Conservation (phyloP, 2,113 vertebrate genomes). For the Sula dactylatra region DNA sequence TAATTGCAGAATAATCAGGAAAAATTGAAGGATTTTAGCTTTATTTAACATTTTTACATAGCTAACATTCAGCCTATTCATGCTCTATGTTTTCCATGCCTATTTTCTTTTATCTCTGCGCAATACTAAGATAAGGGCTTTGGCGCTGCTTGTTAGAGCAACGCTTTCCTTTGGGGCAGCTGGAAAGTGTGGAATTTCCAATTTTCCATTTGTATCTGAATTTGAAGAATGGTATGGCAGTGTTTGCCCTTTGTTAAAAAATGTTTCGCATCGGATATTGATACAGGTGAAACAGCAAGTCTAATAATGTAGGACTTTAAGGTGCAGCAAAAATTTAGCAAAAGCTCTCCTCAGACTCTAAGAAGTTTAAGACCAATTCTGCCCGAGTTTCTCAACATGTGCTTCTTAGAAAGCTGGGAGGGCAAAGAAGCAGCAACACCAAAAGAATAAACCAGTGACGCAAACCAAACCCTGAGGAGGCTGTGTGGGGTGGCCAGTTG, state of each 20-base stretch:
- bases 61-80: not conserved
- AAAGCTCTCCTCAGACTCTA: not conserved
- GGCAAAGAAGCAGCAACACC: not conserved
- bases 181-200: not conserved
- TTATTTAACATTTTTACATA: not conserved
- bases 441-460: not conserved
- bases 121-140: not conserved
- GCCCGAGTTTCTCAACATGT: not conserved
- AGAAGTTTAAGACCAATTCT: not conserved
- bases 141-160: not conserved
- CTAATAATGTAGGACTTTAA: not conserved
- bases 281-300: not conserved
- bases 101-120: not conserved
- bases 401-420: not conserved
- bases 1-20: not conserved
- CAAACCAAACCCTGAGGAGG: not conserved
- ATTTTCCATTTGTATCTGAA: not conserved
- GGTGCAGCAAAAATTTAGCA: not conserved
- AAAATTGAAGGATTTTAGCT: not conserved
- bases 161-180: not conserved
- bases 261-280: rapidly evolving
- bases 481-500: not conserved
- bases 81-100: not conserved
- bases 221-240: not conserved
- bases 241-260: not conserved